Evolutionary conservation across 2,797 vertebrate genomes (phyloP).

Genomic region (Taeniopygia guttata): DNA sequence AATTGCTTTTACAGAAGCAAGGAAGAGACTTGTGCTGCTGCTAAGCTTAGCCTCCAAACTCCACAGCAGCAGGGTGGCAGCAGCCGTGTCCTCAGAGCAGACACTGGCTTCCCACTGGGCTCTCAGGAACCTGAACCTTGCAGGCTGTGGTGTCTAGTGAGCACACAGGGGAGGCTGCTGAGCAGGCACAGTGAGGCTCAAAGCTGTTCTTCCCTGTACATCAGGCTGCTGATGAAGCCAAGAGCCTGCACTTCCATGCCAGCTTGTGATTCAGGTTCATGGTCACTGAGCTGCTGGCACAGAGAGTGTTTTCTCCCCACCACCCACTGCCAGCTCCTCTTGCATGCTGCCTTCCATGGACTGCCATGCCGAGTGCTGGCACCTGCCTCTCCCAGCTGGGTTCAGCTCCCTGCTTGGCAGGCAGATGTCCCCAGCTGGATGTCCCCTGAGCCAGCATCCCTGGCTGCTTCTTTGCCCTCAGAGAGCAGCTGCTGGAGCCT

Average conservation of each 20-base stretch:
- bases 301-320: not conserved
- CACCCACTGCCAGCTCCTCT: not conserved
- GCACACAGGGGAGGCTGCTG: not conserved
- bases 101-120: not conserved
- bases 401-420: constrained; percentile 8
- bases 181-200: not conserved
- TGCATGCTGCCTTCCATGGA: not conserved
- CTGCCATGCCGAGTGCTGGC: not conserved
- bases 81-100: fast-evolving
- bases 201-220: not conserved
- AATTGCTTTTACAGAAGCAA: not conserved
- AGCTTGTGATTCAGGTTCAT: not conserved
- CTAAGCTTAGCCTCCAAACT: not conserved
- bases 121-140: not conserved
- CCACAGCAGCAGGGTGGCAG: not conserved
- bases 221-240: not conserved
- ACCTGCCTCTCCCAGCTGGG: not conserved
- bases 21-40: not conserved
- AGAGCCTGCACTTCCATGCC: not conserved
- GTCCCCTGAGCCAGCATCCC: not conserved
- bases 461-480: not conserved
- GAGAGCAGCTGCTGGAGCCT: constrained; percentile 15
- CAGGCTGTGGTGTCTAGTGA: fast-evolving
- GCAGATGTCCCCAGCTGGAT: not conserved
- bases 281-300: not conserved